phyloP scores from a whole-genome alignment of 2,797 vertebrate genomes.

The Macrochelys suwanniensis region DNA sequence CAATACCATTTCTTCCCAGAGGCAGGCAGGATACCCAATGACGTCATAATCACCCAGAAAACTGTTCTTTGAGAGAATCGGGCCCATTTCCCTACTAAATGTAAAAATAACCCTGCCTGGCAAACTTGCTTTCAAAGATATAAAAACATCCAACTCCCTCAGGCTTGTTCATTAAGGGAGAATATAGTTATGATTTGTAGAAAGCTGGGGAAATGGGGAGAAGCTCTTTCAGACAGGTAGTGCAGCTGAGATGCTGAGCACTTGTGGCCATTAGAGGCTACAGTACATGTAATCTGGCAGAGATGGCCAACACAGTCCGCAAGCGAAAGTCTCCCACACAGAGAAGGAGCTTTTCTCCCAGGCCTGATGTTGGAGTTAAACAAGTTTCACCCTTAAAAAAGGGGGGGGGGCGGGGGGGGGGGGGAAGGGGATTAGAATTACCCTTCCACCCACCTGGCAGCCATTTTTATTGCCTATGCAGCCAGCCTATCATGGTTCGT shows the following conservation, averaged over 20 bases:
- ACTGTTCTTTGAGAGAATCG: background rate
- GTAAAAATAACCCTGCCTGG: background rate
- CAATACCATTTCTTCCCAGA: background rate
- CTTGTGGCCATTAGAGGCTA: background rate
- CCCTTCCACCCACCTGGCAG: background rate
- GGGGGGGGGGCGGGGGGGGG: too few relatives aligned
- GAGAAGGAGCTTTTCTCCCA: background rate
- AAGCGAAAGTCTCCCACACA: background rate
- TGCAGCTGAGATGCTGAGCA: background rate
- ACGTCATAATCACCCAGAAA: background rate
- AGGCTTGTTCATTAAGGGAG: accelerated
- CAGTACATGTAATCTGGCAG: background rate
- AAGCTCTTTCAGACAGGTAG: background rate
- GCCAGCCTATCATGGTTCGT: background rate
- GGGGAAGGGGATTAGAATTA: background rate
- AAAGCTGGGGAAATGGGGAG: background rate
- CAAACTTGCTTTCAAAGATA: background rate
- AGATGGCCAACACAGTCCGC: background rate
- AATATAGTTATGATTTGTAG: background rate
- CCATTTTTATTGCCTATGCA: background rate
- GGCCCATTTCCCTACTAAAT: background rate
- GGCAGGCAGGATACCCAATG: background rate
- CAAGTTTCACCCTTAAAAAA: background rate
- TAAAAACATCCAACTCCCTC: accelerated
- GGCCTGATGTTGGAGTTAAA: background rate